A percentile compares a stretch with the other conserved stretches of the same genome.
These are phyloP conservation scores for Episyrphus balteatus DNA, from an alignment of 1,140 invertebrate species.

Conservation along the genomic window DNA sequence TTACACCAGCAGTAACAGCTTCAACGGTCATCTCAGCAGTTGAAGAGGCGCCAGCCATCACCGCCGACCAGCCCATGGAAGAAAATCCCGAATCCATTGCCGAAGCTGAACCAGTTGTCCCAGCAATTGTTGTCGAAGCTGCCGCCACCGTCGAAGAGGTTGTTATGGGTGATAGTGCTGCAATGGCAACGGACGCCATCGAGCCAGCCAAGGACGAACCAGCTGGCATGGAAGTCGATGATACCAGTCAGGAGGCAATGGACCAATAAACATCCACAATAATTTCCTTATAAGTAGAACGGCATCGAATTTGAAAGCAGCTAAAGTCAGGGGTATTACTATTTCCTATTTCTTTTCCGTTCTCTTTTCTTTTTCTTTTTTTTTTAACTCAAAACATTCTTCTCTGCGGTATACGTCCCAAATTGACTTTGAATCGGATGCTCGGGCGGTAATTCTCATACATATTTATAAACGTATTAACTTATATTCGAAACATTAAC, in stretches of 20 bases:
- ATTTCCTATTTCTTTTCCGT: no score
- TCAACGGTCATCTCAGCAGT: slow-evolving; percentile 29
- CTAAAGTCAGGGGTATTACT: no score
- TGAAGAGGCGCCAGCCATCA: slow-evolving; percentile 13
- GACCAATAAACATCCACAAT: slow-evolving; percentile 18
- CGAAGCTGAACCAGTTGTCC: slow-evolving; percentile 1
- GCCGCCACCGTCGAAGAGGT: slow-evolving; percentile 20
- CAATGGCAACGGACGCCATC: slow-evolving; percentile 27
- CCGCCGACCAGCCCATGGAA: not conserved
- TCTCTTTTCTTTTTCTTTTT: no score
- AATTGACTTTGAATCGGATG: no score
- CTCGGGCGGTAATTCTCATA: no score
- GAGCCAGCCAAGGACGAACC: slow-evolving; percentile 19
- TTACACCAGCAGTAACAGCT: slow-evolving; percentile 1
- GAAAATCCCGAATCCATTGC: slow-evolving; percentile 3
- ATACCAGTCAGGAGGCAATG: slow-evolving; percentile 36
- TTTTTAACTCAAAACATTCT: no score
- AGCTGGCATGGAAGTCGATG: slow-evolving; percentile 34
- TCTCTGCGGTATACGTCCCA: no score
- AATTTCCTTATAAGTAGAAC: no score
- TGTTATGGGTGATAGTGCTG: slow-evolving; percentile 1
- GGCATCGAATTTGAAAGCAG: no score
- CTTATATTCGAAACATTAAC: no score
- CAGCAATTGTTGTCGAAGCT: slow-evolving; percentile 21
- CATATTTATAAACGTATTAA: no score